Percentiles rank a stretch among this genome's conserved stretches.
Evolutionary conservation across 2,797 vertebrate genomes (phyloP).

Genomic region (Triplophysa yarkandensis): DNA sequence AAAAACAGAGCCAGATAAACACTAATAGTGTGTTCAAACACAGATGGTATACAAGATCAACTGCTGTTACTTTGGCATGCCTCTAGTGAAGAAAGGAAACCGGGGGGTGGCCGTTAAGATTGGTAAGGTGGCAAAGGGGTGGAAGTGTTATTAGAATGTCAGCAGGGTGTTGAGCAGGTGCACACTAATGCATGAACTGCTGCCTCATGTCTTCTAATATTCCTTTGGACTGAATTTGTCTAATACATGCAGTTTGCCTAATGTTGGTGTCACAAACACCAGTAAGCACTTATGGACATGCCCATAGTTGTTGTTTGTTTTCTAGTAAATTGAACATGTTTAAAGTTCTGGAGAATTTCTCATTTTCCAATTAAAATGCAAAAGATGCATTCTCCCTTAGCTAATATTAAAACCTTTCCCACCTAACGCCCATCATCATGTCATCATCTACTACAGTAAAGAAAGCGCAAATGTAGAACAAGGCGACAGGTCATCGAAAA

Average conservation of each 20-base stretch:
- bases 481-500: not conserved
- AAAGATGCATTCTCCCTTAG: not conserved
- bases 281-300: too few species aligned
- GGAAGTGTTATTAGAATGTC: slow-evolving; percentile 47
- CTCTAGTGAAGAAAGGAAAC: slow-evolving; percentile 28
- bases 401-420: not conserved
- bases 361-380: not conserved
- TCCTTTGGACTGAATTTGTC: slow-evolving; percentile 41
- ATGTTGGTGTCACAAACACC: not conserved
- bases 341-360: too few species aligned
- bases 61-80: slow-evolving; percentile 13
- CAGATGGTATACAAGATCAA: slow-evolving; percentile 17
- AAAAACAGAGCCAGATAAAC: not conserved
- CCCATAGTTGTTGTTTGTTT: too few species aligned
- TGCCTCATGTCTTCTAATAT: slow-evolving; percentile 48
- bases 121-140: slow-evolving; percentile 27
- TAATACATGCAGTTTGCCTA: slow-evolving; percentile 5
- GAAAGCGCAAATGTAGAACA: not conserved
- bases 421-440: not conserved
- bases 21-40: slow-evolving; percentile 1
- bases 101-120: slow-evolving; percentile 20
- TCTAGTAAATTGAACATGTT: too few species aligned
- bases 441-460: not conserved
- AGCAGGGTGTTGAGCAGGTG: slow-evolving; percentile 6
- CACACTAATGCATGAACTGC: too few species aligned